These are phyloP conservation scores for Miltochrista miniata DNA, from an alignment of 2,888 invertebrate species.

Conservation along the genomic window DNA sequence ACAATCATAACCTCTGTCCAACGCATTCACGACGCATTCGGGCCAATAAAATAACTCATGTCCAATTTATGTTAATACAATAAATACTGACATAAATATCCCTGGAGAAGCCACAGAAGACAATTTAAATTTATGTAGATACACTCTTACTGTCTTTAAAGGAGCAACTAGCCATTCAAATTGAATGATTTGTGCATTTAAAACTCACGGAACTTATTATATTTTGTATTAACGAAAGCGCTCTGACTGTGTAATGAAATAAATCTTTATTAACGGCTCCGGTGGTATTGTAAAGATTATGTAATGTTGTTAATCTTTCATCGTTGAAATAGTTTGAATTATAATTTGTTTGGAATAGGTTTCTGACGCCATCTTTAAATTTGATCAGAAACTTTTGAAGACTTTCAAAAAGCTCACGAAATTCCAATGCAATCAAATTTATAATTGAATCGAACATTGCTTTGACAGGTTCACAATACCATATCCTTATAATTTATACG, in stretches of 20 bases:
- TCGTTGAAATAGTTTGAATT: constrained; percentile 3
- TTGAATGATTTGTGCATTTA: constrained; percentile 64
- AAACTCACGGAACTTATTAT: constrained; percentile 20
- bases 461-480: no score
- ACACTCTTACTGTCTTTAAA: constrained; percentile 55
- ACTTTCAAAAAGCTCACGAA: no score
- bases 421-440: no score
- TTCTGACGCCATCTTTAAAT: not conserved
- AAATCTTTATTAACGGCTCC: constrained; percentile 9
- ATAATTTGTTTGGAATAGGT: not conserved
- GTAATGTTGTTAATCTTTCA: constrained; percentile 5
- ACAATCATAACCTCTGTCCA: constrained; percentile 78
- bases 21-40: constrained; percentile 71
- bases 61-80: constrained; percentile 84
- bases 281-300: constrained; percentile 4
- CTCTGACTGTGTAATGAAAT: constrained; percentile 16
- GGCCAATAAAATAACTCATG: constrained; percentile 82
- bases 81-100: constrained; percentile 82
- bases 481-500: no score
- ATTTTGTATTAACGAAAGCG: constrained; percentile 13
- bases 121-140: constrained; percentile 78
- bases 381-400: not conserved
- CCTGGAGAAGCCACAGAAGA: constrained; percentile 65
- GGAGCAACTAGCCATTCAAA: constrained; percentile 48
- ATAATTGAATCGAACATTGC: no score